Conservation (phyloP, 2,888 invertebrate genomes). For the Lampropteryx suffumata region DNA sequence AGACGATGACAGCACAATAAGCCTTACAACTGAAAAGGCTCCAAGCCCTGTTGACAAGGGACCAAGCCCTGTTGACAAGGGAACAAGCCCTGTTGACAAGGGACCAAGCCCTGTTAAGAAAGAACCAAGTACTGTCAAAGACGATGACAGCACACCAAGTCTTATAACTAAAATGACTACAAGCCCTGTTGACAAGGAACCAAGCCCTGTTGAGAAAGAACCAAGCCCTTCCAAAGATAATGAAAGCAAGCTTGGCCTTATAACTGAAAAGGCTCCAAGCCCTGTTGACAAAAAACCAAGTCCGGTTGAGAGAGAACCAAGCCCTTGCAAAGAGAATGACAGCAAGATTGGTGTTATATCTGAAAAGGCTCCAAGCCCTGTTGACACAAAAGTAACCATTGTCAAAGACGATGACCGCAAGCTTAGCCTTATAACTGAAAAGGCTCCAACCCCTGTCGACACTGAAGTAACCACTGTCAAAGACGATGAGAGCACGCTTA, state of each 20-base stretch:
- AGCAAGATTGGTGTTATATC: too few species aligned
- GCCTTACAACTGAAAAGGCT: not conserved
- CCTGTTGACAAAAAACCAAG: not conserved
- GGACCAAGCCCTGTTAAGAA: constrained; percentile 9
- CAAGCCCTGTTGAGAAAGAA: not conserved
- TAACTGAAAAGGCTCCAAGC: too few species aligned
- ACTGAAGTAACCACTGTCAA: too few species aligned
- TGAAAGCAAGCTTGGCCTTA: not conserved
- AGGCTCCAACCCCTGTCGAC: too few species aligned
- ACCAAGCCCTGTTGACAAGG: constrained; percentile 8
- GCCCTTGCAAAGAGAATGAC: too few species aligned
- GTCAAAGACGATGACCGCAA: too few species aligned
- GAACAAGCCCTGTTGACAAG: not conserved
- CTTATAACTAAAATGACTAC: not conserved
- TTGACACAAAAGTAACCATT: constrained; percentile 13
- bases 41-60: constrained; percentile 1
- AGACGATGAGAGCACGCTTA: too few species aligned
- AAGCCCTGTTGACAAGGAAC: constrained; percentile 7
- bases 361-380: constrained; percentile 14
- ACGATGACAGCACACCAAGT: constrained; percentile 14
- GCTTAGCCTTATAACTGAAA: too few species aligned
- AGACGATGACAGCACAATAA: too few species aligned
- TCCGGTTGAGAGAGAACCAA: constrained; percentile 6
- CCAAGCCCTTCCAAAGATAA: not conserved
- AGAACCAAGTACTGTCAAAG: not conserved